phyloP scores from a whole-genome alignment of 1,140 invertebrate species.

The Euborellia annulipes region DNA sequence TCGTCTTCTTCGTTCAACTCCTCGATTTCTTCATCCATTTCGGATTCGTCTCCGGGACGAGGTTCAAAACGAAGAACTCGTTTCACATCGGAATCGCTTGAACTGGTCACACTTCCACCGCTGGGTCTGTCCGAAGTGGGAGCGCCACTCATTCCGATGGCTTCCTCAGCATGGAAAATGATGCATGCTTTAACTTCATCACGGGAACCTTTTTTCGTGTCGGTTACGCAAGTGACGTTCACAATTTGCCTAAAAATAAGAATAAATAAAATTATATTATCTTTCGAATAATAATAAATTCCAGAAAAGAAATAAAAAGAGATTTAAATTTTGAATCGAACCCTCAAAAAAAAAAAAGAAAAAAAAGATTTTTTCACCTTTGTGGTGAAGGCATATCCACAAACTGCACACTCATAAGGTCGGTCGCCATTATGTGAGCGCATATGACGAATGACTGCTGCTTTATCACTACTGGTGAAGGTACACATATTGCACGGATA shows the following conservation, averaged over 20 bases:
- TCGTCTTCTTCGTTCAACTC: slow-evolving; percentile 10
- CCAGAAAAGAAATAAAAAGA: too few species aligned
- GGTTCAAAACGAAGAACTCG: not conserved
- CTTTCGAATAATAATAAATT: too few species aligned
- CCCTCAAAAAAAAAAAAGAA: too few species aligned
- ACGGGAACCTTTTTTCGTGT: slow-evolving; percentile 64
- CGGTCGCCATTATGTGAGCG: slow-evolving; percentile 86
- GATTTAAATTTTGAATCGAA: too few species aligned
- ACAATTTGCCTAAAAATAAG: slow-evolving; percentile 45
- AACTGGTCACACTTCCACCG: slow-evolving; percentile 20
- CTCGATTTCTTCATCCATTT: slow-evolving; percentile 9
- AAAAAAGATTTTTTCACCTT: slow-evolving; percentile 33
- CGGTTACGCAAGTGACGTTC: slow-evolving; percentile 79
- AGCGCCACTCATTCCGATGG: slow-evolving; percentile 11
- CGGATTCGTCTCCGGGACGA: slow-evolving; percentile 4
- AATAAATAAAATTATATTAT: too few species aligned
- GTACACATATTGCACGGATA: slow-evolving; percentile 89
- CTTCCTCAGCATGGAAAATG: slow-evolving; percentile 52
- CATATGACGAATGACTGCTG: slow-evolving; percentile 75
- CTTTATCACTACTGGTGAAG: slow-evolving; percentile 77
- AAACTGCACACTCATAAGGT: slow-evolving; percentile 84
- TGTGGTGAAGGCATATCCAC: slow-evolving; percentile 91
- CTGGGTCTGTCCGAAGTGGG: slow-evolving; percentile 26
- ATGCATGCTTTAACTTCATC: slow-evolving; percentile 75
- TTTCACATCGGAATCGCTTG: slow-evolving; percentile 4